Percentiles rank a stretch among this genome's conserved stretches.
phyloP scores from a whole-genome alignment of 2,113 vertebrate genomes.

The Pachyramphus minor region DNA sequence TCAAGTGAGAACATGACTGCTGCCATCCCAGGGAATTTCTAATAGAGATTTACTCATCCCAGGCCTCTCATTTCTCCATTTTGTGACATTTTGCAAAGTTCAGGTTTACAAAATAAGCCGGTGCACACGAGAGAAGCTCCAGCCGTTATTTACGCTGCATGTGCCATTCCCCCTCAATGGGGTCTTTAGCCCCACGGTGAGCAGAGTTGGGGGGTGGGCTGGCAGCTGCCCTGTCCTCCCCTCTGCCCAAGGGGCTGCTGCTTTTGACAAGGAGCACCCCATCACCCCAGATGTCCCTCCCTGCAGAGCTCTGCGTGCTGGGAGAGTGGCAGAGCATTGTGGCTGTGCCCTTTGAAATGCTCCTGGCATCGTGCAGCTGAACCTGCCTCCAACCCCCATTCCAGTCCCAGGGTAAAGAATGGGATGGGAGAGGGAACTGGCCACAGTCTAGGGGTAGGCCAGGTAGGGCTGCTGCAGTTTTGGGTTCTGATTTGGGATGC shows the following conservation, averaged over 20 bases:
- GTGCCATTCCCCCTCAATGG: rapidly evolving
- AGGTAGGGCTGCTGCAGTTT: not conserved
- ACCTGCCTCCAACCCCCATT: not conserved
- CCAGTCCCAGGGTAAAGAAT: not conserved
- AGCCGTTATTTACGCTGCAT: not conserved
- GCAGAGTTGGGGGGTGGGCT: rapidly evolving
- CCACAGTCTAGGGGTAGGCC: too few species aligned
- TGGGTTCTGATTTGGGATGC: not conserved
- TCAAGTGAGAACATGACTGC: not conserved
- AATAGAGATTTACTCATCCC: constrained; percentile 56
- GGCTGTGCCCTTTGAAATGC: not conserved
- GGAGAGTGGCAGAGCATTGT: rapidly evolving
- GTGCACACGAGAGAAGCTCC: not conserved
- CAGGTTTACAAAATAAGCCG: constrained; percentile 69
- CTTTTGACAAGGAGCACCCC: not conserved
- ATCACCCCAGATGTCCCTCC: not conserved
- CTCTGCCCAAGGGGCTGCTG: not conserved
- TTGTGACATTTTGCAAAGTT: constrained; percentile 75
- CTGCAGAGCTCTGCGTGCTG: rapidly evolving
- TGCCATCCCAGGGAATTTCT: constrained; percentile 20
- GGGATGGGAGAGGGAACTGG: not conserved
- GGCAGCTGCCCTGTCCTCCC: not conserved
- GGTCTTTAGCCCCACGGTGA: rapidly evolving
- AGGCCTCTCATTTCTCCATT: constrained; percentile 35
- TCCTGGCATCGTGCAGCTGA: not conserved